These are phyloP conservation scores for Pollenia amentaria DNA, from an alignment of 2,888 invertebrate genomes.

Conservation along the genomic window DNA sequence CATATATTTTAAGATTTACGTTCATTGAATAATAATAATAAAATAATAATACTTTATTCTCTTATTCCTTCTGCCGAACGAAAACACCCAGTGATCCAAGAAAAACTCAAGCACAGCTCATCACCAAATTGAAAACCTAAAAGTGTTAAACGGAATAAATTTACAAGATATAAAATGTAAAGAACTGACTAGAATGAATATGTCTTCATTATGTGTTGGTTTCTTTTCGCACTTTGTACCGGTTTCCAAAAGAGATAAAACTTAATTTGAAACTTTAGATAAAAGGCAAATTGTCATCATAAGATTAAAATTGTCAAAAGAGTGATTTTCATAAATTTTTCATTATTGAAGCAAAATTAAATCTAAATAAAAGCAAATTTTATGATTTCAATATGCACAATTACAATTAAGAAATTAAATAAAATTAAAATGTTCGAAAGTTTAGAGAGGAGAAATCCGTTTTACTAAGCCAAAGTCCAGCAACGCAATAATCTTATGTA, in stretches of 20 bases:
- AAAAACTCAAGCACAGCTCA: constrained; percentile 40
- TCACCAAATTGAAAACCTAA: constrained; percentile 56
- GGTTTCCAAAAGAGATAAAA: background rate
- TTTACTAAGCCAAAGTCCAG: too few relatives aligned
- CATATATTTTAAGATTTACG: constrained; percentile 68
- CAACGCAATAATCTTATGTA: too few relatives aligned
- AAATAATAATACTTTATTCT: constrained; percentile 44
- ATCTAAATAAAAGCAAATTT: constrained; percentile 12
- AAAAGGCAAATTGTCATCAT: constrained; percentile 17
- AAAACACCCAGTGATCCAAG: constrained; percentile 37
- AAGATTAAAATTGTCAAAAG: constrained; percentile 43
- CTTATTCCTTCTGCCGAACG: constrained; percentile 19
- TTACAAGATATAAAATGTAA: constrained; percentile 42
- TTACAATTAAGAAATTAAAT: background rate
- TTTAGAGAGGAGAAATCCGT: too few relatives aligned
- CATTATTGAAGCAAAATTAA: constrained; percentile 25
- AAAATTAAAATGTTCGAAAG: too few relatives aligned
- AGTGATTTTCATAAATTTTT: constrained; percentile 35
- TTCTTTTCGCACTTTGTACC: constrained; percentile 1
- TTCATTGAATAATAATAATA: constrained; percentile 69
- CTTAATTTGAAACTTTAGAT: constrained; percentile 6
- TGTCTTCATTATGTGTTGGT: constrained; percentile 23
- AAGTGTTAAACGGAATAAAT: constrained; percentile 67
- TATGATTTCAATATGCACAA: background rate
- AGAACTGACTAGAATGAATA: background rate